phyloP scores from a whole-genome alignment of 2,888 invertebrate genomes.

The Ormyrus pomaceus region DNA sequence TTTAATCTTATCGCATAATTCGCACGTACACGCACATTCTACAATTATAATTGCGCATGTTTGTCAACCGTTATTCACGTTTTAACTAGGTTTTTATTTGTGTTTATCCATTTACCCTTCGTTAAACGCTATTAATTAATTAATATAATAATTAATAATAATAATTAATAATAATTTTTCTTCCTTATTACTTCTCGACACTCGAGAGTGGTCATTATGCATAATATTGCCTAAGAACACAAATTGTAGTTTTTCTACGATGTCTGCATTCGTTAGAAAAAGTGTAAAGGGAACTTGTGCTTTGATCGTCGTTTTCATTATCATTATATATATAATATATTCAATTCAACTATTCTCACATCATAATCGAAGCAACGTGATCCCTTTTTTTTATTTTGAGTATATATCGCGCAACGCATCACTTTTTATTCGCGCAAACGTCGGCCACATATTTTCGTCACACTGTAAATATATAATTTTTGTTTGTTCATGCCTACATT shows the following conservation, averaged over 20 bases:
- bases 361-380: slow-evolving; percentile 48
- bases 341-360: slow-evolving; percentile 53
- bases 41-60: slow-evolving; percentile 49
- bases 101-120: slow-evolving; percentile 59
- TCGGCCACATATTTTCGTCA: slow-evolving; percentile 31
- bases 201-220: slow-evolving; percentile 51
- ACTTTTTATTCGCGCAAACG: slow-evolving; percentile 27
- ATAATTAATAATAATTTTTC: slow-evolving; percentile 47
- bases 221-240: slow-evolving; percentile 59
- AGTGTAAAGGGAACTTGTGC: slow-evolving; percentile 65
- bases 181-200: slow-evolving; percentile 49
- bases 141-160: slow-evolving; percentile 55
- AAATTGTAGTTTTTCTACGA: slow-evolving; percentile 58
- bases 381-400: slow-evolving; percentile 29
- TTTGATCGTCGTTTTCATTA: slow-evolving; percentile 58
- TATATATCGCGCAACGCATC: slow-evolving; percentile 40
- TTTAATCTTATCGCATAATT: slow-evolving; percentile 43
- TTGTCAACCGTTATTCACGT: slow-evolving; percentile 42
- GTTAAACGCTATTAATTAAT: slow-evolving; percentile 57
- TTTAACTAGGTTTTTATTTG: slow-evolving; percentile 55
- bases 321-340: slow-evolving; percentile 45
- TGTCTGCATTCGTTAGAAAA: slow-evolving; percentile 64
- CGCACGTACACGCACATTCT: slow-evolving; percentile 50
- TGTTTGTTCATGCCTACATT: slow-evolving; percentile 30
- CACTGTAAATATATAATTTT: slow-evolving; percentile 26